A percentile compares a stretch with the other conserved stretches of the same genome.
Conservation (phyloP, 1,140 invertebrate genomes). For the Ceratina australensis region DNA sequence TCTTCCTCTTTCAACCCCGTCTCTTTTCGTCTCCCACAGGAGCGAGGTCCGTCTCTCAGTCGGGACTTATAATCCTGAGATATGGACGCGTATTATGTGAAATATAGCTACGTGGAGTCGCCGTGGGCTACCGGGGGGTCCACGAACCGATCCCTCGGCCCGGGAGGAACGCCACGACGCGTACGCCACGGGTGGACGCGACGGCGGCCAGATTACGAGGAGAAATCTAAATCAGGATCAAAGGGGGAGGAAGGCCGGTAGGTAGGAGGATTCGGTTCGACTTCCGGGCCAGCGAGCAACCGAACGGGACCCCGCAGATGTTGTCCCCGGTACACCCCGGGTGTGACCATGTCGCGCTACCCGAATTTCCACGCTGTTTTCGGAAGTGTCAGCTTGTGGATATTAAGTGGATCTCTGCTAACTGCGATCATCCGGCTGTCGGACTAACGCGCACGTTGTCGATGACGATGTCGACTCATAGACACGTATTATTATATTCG, state of each 20-base stretch:
- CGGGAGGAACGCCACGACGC: too few species aligned
- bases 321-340: not conserved
- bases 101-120: slow-evolving; percentile 65
- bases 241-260: not conserved
- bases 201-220: slow-evolving; percentile 53
- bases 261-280: not conserved
- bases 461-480: not conserved
- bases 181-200: slow-evolving; percentile 31
- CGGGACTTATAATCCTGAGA: slow-evolving; percentile 77
- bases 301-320: slow-evolving; percentile 38
- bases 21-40: slow-evolving; percentile 23
- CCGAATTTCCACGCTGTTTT: not conserved
- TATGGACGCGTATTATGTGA: slow-evolving; percentile 76
- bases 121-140: slow-evolving; percentile 62
- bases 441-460: not conserved
- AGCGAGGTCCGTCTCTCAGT: slow-evolving; percentile 41
- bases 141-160: slow-evolving; percentile 10
- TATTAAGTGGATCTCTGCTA: not conserved
- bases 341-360: not conserved
- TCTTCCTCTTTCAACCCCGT: not conserved
- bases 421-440: too few species aligned
- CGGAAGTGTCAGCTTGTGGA: slow-evolving; percentile 21
- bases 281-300: slow-evolving; percentile 50
- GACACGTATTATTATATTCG: too few species aligned
- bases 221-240: slow-evolving; percentile 66